Evolutionary conservation across 2,888 invertebrate genomes (phyloP), one percentile per base, ranked within the genome.

Genomic region (Pheosia gnoma): DNA sequence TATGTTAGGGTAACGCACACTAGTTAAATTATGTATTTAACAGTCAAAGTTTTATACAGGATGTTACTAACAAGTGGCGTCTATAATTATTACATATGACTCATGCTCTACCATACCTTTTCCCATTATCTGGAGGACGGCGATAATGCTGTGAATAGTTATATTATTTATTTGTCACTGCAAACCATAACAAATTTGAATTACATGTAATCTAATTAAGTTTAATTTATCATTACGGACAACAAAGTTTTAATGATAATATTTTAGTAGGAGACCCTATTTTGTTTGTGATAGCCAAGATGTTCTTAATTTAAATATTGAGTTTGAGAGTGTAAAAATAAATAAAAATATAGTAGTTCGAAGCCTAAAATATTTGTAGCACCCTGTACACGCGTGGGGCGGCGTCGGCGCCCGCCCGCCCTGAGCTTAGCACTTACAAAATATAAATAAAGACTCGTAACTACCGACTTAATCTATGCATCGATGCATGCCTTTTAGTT

Each of bases 361-460:
- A 38, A 52, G 1, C 57, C 36, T 8, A 37, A 5, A 45, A 0
- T 4, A 47, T 47, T 47, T 51, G 51, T 51, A 68, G 53, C 75
- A 66, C 0, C 67, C 70, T 55, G 3, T 77, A 70, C 65, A 59
- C 11, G 59, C 57, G 39, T 74, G 77, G 79, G 79, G 80, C 81
- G 81, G 80, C 76, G 76, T 74, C 68, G 77, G 58, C 60, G 63
- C 61, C 70, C 83, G 82, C 82, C 83, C 81, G 80, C 83, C 81
- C 77, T 79, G 77, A 75, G 80, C 81, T 82, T 81, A 78, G 79
- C 79, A 80, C 80, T 82, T 84, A 78, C 84, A 79, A 84, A 84
- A 82, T 86, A 87, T 86, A 87, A 85, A 86, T 81, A 84, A 74
- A 73, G 65, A 70, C 77, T 79, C 76, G 78, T 79, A 79, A 76